These are phyloP conservation scores for Asteroscopus sphinx DNA, from an alignment of 2,888 invertebrate species.

Conservation along the genomic window DNA sequence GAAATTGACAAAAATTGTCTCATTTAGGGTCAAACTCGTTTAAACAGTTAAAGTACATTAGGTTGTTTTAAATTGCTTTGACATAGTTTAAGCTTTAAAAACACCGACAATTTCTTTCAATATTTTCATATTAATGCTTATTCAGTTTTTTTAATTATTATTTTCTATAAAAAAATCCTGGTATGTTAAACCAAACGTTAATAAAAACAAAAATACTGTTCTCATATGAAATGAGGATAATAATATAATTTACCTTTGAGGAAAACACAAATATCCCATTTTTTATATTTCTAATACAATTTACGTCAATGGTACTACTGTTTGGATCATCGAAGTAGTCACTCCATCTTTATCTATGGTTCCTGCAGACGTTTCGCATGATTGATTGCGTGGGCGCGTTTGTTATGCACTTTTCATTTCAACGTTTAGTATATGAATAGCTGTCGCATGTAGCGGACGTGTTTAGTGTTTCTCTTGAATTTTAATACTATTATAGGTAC, in stretches of 20 bases:
- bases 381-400: conserved; percentile 65
- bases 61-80: conserved; percentile 22
- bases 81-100: conserved; percentile 7
- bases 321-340: conserved; percentile 67
- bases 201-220: not conserved
- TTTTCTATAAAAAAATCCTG: not conserved
- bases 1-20: conserved; percentile 48
- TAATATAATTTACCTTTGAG: conserved; percentile 5
- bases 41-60: conserved; percentile 43
- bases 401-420: conserved; percentile 69
- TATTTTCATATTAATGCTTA: not conserved
- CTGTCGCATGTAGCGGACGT: conserved; percentile 69
- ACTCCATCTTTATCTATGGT: conserved; percentile 66
- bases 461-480: conserved; percentile 39
- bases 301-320: conserved; percentile 21
- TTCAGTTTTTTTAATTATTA: conserved; percentile 1
- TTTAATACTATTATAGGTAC: conserved; percentile 24
- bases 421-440: conserved; percentile 69
- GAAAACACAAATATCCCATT: conserved; percentile 7
- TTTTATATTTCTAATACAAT: conserved; percentile 18
- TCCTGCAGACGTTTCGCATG: conserved; percentile 66
- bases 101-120: not conserved
- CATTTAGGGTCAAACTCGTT: conserved; percentile 51
- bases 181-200: not conserved
- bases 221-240: conserved; percentile 14